A percentile compares a stretch with the other conserved stretches of the same genome.
Evolutionary conservation across 2,797 vertebrate species (phyloP).

Genomic region (Sylvilagus floridanus): DNA sequence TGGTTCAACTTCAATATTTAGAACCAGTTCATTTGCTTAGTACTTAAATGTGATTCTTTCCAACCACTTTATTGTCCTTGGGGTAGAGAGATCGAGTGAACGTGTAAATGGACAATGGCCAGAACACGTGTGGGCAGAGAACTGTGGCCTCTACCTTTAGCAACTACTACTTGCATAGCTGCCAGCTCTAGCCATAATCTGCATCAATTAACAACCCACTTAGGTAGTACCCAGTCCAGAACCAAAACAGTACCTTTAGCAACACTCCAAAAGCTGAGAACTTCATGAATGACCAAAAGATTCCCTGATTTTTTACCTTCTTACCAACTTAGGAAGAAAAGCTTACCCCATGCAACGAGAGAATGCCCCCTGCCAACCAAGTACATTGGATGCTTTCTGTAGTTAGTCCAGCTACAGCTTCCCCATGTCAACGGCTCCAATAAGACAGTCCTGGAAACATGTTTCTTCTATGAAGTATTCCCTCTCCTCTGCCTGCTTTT

Average conservation of each 20-base stretch:
- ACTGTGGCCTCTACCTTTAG: background rate
- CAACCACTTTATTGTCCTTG: background rate
- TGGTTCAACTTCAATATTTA: background rate
- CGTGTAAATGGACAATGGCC: background rate
- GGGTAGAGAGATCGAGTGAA: background rate
- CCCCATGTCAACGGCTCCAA: background rate
- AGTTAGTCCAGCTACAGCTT: background rate
- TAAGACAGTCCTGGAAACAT: background rate
- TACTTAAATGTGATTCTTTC: background rate
- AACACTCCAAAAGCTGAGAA: background rate
- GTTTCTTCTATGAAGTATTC: too few relatives aligned
- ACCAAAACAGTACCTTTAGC: background rate
- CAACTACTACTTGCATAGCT: background rate
- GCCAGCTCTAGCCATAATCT: background rate
- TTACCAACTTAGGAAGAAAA: background rate
- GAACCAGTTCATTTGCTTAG: background rate
- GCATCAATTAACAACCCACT: too few relatives aligned
- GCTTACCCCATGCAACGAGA: background rate
- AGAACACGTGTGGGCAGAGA: background rate
- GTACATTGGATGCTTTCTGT: rapidly evolving
- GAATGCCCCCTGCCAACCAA: background rate
- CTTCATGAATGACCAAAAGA: background rate
- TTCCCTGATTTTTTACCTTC: background rate
- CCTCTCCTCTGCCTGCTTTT: background rate
- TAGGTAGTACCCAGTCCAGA: background rate